A percentile compares a stretch with the other conserved stretches of the same genome.
These are phyloP conservation scores for Acinonyx jubatus DNA, from an alignment of 2,113 vertebrate species.

Conservation along the genomic window DNA sequence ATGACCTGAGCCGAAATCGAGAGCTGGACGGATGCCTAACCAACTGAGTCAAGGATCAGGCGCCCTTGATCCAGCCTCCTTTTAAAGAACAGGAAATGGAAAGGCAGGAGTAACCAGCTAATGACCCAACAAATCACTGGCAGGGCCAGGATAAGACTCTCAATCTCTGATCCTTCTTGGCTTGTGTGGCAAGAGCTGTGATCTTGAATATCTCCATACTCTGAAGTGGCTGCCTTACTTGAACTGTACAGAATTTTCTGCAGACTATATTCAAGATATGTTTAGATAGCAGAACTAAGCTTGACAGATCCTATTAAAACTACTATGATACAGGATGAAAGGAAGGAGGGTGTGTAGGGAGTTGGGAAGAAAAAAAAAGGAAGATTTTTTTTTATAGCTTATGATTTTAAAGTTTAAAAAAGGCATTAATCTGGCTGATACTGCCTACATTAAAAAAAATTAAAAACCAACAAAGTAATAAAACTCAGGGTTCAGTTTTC, in stretches of 20 bases:
- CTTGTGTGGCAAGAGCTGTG: not conserved
- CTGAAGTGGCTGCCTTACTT: not conserved
- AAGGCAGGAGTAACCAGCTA: not conserved
- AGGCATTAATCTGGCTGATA: not conserved
- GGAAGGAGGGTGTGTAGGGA: not conserved
- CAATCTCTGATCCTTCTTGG: not conserved
- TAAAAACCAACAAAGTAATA: conserved; percentile 32
- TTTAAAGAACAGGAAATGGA: not conserved
- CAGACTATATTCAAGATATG: not conserved
- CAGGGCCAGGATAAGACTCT: not conserved
- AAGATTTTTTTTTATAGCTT: conserved; percentile 18
- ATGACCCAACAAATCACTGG: not conserved
- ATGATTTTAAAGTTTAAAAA: conserved; percentile 46
- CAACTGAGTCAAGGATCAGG: no score
- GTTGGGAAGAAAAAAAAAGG: not conserved
- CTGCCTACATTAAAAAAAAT: not conserved
- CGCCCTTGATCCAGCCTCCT: not conserved
- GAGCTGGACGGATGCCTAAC: no score
- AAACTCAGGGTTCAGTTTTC: conserved; percentile 2
- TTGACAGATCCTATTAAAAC: conserved; percentile 3
- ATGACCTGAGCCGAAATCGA: no score
- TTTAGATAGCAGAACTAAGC: not conserved
- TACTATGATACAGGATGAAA: not conserved
- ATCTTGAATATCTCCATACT: not conserved
- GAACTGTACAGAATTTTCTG: not conserved